Base-by-base conservation (phyloP, 2,797 vertebrate species). In the Glossophaga mutica region DNA sequence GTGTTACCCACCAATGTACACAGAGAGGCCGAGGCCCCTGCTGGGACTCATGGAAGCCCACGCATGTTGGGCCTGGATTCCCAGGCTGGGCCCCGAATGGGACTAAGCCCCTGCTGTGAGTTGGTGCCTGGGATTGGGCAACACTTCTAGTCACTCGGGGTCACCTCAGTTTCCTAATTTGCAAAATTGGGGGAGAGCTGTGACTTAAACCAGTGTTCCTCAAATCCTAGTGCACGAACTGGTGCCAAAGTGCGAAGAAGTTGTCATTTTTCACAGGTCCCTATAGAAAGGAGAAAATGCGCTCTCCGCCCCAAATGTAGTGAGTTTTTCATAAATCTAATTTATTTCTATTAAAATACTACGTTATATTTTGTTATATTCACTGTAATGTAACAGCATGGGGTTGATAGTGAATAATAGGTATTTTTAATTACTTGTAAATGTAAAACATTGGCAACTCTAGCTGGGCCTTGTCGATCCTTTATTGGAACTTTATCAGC, bases 301-400 rank as follows among this genome's bases (percentile, higher is more conserved):
- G 1, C 9, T 22, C 39, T 22, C 10, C 12, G 3, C 8, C 11
- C 19, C 50, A 74, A 34, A 87, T 39, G 5, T 4, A 74, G 29
- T 3, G 29, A 39, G 19, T 39, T 88, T 65, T 73, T 74, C 55
- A 50, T 71, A 78, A 83, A 44, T 24, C 1, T 26, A 73, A 83
- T 48, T 68, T 55, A 71, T 83, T 87, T 73, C 70, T 48, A 32
- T 79, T 77, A 84, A 91, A 84, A 65, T 44, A 34, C 11, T 34
- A 65, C 78, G 16, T 42, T 79, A 24, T 50, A 42, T 87, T 95
- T 77, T n/a, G 26, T 59, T 44, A 9, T 62, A 50, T 52, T 85
- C 48, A 68, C 42, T 89, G 37, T 32, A 44, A 16, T 39, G 18
- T 52, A 24, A 57, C 18, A 22, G 39, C 26, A 62, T 6, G 26